Evolutionary conservation across 2,797 vertebrate genomes (phyloP).

Genomic region (Rhodeus uyekii): DNA sequence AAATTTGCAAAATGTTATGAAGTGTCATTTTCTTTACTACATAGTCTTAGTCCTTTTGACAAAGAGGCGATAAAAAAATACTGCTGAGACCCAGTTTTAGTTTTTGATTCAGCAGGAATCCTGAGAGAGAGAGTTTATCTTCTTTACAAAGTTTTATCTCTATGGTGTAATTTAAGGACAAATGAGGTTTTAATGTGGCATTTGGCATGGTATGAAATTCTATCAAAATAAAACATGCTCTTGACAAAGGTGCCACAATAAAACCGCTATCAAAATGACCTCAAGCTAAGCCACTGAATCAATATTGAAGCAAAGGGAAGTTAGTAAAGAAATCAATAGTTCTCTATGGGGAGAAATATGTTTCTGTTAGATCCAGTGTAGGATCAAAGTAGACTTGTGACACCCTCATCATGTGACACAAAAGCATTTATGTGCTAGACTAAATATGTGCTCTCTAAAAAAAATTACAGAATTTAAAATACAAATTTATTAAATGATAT

Average conservation of each 20-base stretch:
- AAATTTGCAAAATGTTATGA: conserved; percentile 9
- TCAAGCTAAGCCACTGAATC: conserved; percentile 50
- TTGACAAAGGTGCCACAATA: conserved; percentile 32
- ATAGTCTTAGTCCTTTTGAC: not conserved
- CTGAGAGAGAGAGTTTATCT: conserved; percentile 18
- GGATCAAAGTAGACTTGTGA: conserved; percentile 35
- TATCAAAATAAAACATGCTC: conserved; percentile 46
- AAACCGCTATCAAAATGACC: conserved; percentile 45
- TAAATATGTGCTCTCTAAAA: not conserved
- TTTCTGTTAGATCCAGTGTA: conserved; percentile 48
- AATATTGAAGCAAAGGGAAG: conserved; percentile 48
- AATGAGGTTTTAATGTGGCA: conserved; percentile 27
- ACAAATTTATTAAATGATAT: no score
- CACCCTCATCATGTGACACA: conserved; percentile 8
- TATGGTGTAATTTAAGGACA: conserved; percentile 30
- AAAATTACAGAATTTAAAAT: not conserved
- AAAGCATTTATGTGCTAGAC: no score
- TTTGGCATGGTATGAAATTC: conserved; percentile 40
- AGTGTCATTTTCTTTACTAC: not conserved
- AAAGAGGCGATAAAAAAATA: not conserved
- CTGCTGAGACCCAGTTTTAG: not conserved
- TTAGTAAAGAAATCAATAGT: conserved; percentile 59
- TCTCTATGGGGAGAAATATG: conserved; percentile 54
- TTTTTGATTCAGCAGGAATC: not conserved
- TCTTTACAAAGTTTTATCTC: conserved; percentile 39